Evolutionary conservation across 2,113 vertebrate genomes (phyloP).

Genomic region (Podocnemis expansa): DNA sequence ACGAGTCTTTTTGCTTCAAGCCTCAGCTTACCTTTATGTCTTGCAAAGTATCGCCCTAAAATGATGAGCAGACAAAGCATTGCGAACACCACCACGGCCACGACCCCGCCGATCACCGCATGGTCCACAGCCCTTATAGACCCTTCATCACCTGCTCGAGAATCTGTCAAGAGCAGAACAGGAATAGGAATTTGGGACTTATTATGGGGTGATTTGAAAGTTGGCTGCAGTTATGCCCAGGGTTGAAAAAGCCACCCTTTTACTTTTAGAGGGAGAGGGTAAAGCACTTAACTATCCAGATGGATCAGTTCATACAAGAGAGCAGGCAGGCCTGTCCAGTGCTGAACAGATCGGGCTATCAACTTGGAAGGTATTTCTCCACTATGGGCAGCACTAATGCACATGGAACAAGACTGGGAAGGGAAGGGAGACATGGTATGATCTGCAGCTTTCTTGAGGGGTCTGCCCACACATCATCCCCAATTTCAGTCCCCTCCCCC

Average conservation of each 20-base stretch:
- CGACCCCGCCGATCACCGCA: conserved; percentile 96
- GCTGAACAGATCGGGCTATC: conserved; percentile 46
- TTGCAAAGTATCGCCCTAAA: conserved; percentile 97
- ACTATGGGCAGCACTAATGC: not conserved
- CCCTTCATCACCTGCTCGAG: conserved; percentile 90
- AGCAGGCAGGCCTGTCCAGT: conserved; percentile 18
- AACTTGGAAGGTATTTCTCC: conserved; percentile 10
- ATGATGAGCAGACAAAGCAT: conserved; percentile 99
- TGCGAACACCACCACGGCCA: conserved; percentile 98
- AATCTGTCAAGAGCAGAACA: conserved; percentile 85
- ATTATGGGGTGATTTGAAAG: accelerated
- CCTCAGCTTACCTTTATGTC: conserved; percentile 95
- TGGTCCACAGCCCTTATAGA: conserved; percentile 92
- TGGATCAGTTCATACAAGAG: conserved; percentile 60
- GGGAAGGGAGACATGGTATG: not conserved
- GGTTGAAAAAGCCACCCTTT: conserved; percentile 28
- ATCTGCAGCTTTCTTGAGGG: accelerated
- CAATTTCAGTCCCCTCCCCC: not conserved
- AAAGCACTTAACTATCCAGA: conserved; percentile 15
- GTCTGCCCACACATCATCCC: not conserved
- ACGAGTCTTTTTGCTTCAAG: accelerated
- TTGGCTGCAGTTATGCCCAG: conserved; percentile 40
- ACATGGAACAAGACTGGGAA: not conserved
- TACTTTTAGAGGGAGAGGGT: conserved; percentile 42
- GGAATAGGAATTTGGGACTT: conserved; percentile 50